A percentile compares a stretch with the other conserved stretches of the same genome.
Evolutionary conservation across 2,888 invertebrate species (phyloP).

Genomic region (Chydorus sphaericus): DNA sequence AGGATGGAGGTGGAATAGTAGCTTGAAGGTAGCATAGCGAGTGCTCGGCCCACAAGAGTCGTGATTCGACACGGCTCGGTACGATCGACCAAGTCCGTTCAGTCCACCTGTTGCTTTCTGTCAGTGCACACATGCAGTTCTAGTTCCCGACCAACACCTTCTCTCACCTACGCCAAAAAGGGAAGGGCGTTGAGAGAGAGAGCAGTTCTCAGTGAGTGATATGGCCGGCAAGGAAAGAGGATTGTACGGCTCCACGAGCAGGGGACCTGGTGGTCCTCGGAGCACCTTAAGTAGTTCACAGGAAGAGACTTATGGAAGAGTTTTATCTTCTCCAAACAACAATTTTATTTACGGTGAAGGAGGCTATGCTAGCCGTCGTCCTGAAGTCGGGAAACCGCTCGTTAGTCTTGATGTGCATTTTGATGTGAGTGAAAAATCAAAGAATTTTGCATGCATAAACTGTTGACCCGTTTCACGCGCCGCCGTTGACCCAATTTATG

Average conservation of each 20-base stretch:
- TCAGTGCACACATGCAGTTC: too few relatives aligned
- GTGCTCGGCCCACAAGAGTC: background rate
- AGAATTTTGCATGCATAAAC: background rate
- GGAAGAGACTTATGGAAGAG: background rate
- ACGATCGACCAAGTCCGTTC: too few relatives aligned
- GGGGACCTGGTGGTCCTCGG: background rate
- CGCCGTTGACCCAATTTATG: background rate
- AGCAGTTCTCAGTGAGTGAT: too few relatives aligned
- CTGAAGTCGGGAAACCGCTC: background rate
- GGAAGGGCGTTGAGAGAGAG: too few relatives aligned
- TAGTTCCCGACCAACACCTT: too few relatives aligned
- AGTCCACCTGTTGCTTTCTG: too few relatives aligned
- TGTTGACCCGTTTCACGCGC: background rate
- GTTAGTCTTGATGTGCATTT: conserved; percentile 4
- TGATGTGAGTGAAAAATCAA: conserved; percentile 2
- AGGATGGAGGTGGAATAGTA: background rate
- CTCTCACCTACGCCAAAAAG: too few relatives aligned
- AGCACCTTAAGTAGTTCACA: conserved; percentile 1
- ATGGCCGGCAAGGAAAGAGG: background rate
- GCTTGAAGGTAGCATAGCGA: background rate
- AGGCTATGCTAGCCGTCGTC: background rate
- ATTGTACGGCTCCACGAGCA: background rate
- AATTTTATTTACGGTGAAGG: background rate
- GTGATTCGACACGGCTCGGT: too few relatives aligned
- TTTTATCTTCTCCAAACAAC: too few relatives aligned